These are phyloP conservation scores for Desmodus rotundus DNA, from an alignment of 2,113 vertebrate species.

Conservation along the genomic window DNA sequence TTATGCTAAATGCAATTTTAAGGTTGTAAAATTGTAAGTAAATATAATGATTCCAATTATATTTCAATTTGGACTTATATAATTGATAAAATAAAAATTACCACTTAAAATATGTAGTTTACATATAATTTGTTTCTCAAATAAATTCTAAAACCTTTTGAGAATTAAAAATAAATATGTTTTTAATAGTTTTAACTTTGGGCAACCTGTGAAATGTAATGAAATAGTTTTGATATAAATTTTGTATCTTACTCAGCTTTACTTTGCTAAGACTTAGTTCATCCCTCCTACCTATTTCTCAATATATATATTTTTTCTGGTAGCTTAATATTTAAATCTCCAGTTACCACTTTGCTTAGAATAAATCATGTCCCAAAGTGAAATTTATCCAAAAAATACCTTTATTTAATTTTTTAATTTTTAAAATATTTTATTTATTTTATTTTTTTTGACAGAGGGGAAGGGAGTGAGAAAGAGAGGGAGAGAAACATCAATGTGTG, in stretches of 20 bases:
- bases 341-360: background rate
- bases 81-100: background rate
- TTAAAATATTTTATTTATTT: too few relatives aligned
- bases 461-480: too few relatives aligned
- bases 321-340: background rate
- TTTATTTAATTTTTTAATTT: background rate
- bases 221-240: background rate
- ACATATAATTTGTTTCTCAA: background rate
- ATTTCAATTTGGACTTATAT: background rate
- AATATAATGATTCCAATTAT: background rate
- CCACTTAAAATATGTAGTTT: background rate
- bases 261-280: background rate
- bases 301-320: background rate
- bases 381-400: background rate
- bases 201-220: background rate
- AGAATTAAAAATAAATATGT: background rate
- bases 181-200: slow-evolving; percentile 12
- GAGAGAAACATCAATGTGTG: too few relatives aligned
- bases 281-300: background rate
- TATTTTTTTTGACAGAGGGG: too few relatives aligned
- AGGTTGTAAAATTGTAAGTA: background rate
- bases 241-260: background rate
- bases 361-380: background rate
- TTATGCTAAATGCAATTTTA: background rate
- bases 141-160: background rate